These are phyloP conservation scores for Cotesia typhae DNA, from an alignment of 1,140 invertebrate genomes.

Conservation along the genomic window DNA sequence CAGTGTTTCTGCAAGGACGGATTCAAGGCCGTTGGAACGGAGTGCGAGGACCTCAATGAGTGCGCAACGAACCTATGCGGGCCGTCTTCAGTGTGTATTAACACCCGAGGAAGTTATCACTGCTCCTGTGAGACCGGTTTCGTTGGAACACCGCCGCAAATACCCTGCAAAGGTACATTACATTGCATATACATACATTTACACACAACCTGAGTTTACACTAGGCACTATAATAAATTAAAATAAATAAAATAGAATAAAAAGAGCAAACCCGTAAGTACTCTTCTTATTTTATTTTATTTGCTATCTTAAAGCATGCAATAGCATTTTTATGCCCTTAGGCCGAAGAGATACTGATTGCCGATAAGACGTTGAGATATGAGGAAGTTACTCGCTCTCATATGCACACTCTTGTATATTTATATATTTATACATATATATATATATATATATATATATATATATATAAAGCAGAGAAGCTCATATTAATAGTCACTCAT, in stretches of 20 bases:
- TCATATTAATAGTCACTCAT: neutral
- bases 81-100: conserved; percentile 81
- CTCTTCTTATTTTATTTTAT: conserved; percentile 17
- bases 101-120: conserved; percentile 82
- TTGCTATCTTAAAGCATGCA: conserved; percentile 23
- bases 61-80: conserved; percentile 83
- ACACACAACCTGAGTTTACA: neutral
- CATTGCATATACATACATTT: conserved; percentile 26
- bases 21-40: conserved; percentile 81
- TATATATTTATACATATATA: conserved; percentile 11
- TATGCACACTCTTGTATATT: conserved; percentile 10
- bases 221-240: too few species aligned
- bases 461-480: too few species aligned
- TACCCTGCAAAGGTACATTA: conserved; percentile 77
- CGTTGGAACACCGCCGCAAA: conserved; percentile 80
- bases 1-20: conserved; percentile 92
- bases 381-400: conserved; percentile 25
- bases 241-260: too few species aligned
- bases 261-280: neutral
- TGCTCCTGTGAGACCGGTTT: conserved; percentile 90
- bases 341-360: conserved; percentile 24
- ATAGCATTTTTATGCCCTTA: conserved; percentile 20
- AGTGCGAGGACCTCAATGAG: conserved; percentile 86
- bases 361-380: conserved; percentile 31
- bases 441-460: neutral